Conservation (phyloP, 2,797 vertebrate genomes). For the Cichlasoma orientale region DNA sequence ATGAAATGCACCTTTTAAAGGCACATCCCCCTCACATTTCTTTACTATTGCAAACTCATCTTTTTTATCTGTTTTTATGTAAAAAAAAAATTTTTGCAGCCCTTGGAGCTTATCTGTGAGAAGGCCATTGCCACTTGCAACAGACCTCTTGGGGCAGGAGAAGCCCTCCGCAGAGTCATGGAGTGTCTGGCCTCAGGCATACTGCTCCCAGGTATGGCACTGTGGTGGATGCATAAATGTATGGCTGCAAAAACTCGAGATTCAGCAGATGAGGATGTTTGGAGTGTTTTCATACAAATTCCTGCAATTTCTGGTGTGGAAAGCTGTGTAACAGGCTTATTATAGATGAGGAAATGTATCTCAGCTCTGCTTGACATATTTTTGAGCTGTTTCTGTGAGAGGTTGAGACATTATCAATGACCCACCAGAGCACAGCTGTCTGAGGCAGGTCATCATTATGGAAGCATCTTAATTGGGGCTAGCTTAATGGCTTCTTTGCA, state of each 20-base stretch:
- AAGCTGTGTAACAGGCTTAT: background rate
- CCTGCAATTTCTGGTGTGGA: background rate
- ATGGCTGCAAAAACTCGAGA: background rate
- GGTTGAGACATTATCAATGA: conserved; percentile 27
- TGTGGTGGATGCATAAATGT: background rate
- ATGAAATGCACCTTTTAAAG: background rate
- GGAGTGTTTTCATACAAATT: background rate
- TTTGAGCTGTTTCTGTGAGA: conserved; percentile 20
- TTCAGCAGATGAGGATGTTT: background rate
- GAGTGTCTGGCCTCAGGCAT: conserved; percentile 98
- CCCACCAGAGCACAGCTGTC: conserved; percentile 39
- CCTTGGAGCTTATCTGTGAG: conserved; percentile 98
- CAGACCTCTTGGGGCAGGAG: conserved; percentile 95
- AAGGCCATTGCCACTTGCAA: conserved; percentile 99
- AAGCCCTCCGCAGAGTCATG: conserved; percentile 96
- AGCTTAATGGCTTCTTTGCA: conserved; percentile 21
- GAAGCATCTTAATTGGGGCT: conserved; percentile 44
- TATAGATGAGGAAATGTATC: conserved; percentile 5
- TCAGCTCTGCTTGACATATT: conserved; percentile 10
- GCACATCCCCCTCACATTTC: background rate
- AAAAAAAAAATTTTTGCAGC: conserved; percentile 74
- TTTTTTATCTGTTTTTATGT: background rate
- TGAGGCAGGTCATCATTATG: conserved; percentile 26
- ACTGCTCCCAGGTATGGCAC: conserved; percentile 89
- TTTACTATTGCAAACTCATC: background rate